Evolutionary conservation across 1,140 invertebrate genomes (phyloP).

Genomic region (Micrasema minimum): DNA sequence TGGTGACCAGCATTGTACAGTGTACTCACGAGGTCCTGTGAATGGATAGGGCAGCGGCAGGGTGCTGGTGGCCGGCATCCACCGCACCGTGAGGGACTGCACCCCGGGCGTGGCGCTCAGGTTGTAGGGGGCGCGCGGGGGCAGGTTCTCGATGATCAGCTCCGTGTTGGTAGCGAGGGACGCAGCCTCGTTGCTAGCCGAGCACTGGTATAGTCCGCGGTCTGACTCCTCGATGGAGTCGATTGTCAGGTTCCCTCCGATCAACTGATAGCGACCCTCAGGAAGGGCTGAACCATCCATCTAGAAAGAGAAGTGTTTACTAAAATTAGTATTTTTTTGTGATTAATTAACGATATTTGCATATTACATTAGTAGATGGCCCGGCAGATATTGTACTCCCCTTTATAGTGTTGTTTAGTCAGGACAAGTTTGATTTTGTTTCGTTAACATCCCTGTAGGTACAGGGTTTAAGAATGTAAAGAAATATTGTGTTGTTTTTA

Average conservation of each 20-base stretch:
- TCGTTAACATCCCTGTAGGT: no score
- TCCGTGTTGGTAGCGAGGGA: slow-evolving; percentile 87
- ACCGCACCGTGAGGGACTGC: slow-evolving; percentile 83
- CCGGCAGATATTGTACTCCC: no score
- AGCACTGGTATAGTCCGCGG: slow-evolving; percentile 91
- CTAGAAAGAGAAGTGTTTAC: slow-evolving; percentile 58
- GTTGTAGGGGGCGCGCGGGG: slow-evolving; percentile 92
- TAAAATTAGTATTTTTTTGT: no score
- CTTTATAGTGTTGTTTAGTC: no score
- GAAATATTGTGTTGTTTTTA: no score
- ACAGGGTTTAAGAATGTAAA: no score
- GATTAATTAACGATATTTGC: no score
- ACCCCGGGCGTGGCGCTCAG: slow-evolving; percentile 81
- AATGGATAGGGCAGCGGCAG: slow-evolving; percentile 25
- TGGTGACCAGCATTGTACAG: no score
- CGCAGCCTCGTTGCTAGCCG: slow-evolving; percentile 92
- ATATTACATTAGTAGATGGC: no score
- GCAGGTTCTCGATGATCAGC: slow-evolving; percentile 86
- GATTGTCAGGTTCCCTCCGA: slow-evolving; percentile 89
- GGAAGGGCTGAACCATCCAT: slow-evolving; percentile 81
- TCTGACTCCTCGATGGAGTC: slow-evolving; percentile 84
- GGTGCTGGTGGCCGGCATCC: slow-evolving; percentile 74
- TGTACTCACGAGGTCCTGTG: no score
- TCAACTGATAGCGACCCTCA: slow-evolving; percentile 74
- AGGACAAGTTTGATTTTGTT: no score